Conservation (phyloP, 1,140 invertebrate species). For the Parasteatoda tepidariorum region DNA sequence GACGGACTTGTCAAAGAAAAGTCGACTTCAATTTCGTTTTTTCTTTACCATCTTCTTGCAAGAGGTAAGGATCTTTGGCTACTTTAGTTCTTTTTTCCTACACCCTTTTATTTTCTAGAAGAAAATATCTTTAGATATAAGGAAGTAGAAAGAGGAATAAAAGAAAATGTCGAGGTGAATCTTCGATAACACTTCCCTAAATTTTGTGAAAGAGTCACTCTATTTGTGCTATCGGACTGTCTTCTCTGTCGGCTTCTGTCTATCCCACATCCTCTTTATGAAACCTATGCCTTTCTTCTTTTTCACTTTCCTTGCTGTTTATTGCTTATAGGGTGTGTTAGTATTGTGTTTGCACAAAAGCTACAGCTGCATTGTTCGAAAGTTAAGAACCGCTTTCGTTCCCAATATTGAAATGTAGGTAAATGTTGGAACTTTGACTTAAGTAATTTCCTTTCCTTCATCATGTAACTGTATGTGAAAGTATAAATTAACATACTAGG, state of each 20-base stretch:
- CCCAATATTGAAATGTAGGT: no score
- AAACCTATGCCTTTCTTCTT: background rate
- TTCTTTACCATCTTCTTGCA: background rate
- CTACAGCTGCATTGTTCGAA: background rate
- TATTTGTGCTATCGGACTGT: slow-evolving; percentile 7
- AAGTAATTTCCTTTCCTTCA: no score
- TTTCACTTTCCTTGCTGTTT: background rate
- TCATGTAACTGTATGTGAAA: no score
- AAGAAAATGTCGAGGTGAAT: slow-evolving; percentile 35
- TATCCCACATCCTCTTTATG: background rate
- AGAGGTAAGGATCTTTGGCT: background rate
- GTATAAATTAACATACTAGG: no score
- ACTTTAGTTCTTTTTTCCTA: background rate
- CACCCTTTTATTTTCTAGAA: background rate
- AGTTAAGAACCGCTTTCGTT: background rate
- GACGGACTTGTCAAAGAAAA: slow-evolving; percentile 50
- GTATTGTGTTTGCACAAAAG: background rate
- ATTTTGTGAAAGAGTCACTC: slow-evolving; percentile 45
- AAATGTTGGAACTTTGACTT: no score
- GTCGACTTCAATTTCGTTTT: slow-evolving; percentile 46
- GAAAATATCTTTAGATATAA: slow-evolving; percentile 3
- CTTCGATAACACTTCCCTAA: slow-evolving; percentile 48
- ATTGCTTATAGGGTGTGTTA: background rate
- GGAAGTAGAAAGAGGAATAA: background rate
- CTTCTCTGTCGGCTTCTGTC: background rate